Conservation (phyloP, 2,888 invertebrate species). For the Drosophila kokeensis region DNA sequence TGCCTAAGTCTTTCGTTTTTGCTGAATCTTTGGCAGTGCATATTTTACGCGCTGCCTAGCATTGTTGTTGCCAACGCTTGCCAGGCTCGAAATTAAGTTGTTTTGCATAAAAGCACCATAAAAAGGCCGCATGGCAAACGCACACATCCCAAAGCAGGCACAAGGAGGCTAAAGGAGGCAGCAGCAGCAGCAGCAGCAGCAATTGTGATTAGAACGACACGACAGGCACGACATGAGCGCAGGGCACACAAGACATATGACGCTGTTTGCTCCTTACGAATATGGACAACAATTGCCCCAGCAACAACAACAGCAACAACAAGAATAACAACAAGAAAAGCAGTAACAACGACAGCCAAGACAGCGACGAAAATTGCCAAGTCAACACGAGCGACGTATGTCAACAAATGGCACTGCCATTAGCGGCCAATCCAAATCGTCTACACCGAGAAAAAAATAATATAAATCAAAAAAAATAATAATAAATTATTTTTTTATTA, state of each 20-base stretch:
- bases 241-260: slow-evolving; percentile 75
- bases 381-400: slow-evolving; percentile 82
- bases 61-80: slow-evolving; percentile 54
- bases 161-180: slow-evolving; percentile 18
- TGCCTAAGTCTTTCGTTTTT: slow-evolving; percentile 71
- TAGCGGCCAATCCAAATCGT: slow-evolving; percentile 63
- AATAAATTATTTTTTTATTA: not conserved
- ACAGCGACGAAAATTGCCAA: slow-evolving; percentile 70
- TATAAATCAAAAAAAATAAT: too few species aligned
- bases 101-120: slow-evolving; percentile 82
- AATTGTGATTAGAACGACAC: slow-evolving; percentile 81
- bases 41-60: slow-evolving; percentile 72
- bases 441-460: slow-evolving; percentile 1
- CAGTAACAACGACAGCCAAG: slow-evolving; percentile 9
- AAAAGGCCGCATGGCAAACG: slow-evolving; percentile 73
- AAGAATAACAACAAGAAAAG: slow-evolving; percentile 12
- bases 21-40: slow-evolving; percentile 54
- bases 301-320: slow-evolving; percentile 18
- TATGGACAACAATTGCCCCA: slow-evolving; percentile 77
- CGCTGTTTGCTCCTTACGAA: slow-evolving; percentile 65
- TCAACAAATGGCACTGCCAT: slow-evolving; percentile 80
- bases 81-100: slow-evolving; percentile 73
- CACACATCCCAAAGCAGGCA: slow-evolving; percentile 28
- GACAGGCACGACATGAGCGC: slow-evolving; percentile 78
- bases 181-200: slow-evolving; percentile 31